phyloP scores from a whole-genome alignment of 2,113 vertebrate species.

The Nothoprocta perdicaria region DNA sequence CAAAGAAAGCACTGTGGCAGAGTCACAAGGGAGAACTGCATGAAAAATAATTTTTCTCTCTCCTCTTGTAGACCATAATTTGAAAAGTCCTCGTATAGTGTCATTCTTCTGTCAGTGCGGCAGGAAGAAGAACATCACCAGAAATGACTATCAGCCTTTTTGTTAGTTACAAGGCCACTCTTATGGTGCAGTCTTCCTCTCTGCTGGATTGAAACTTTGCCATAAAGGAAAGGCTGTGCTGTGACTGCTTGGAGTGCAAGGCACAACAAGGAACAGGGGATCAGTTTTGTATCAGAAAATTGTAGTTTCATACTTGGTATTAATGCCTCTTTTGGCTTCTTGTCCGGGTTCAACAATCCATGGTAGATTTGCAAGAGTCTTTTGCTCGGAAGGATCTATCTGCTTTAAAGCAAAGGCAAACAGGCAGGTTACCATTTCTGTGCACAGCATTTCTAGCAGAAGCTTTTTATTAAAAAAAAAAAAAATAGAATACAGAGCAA shows the following conservation, averaged over 20 bases:
- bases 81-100: slow-evolving; percentile 81
- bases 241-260: slow-evolving; percentile 86
- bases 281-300: slow-evolving; percentile 97
- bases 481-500: background rate
- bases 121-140: slow-evolving; percentile 84
- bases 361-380: slow-evolving; percentile 96
- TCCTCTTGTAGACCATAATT: slow-evolving; percentile 81
- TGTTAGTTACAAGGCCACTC: slow-evolving; percentile 88
- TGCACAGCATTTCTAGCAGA: background rate
- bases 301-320: slow-evolving; percentile 99
- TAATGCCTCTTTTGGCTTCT: slow-evolving; percentile 98
- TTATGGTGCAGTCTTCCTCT: slow-evolving; percentile 84
- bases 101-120: slow-evolving; percentile 84
- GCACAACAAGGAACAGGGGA: slow-evolving; percentile 92
- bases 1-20: slow-evolving; percentile 80
- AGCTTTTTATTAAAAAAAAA: background rate
- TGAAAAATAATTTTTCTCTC: slow-evolving; percentile 71
- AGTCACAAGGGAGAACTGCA: slow-evolving; percentile 73
- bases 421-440: slow-evolving; percentile 24
- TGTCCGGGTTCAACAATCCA: slow-evolving; percentile 99
- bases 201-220: slow-evolving; percentile 83
- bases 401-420: slow-evolving; percentile 81
- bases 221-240: slow-evolving; percentile 88
- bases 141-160: slow-evolving; percentile 85
- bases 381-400: slow-evolving; percentile 99